These are phyloP conservation scores for Eupeodes luniger DNA, from an alignment of 2,888 invertebrate species.

Conservation along the genomic window DNA sequence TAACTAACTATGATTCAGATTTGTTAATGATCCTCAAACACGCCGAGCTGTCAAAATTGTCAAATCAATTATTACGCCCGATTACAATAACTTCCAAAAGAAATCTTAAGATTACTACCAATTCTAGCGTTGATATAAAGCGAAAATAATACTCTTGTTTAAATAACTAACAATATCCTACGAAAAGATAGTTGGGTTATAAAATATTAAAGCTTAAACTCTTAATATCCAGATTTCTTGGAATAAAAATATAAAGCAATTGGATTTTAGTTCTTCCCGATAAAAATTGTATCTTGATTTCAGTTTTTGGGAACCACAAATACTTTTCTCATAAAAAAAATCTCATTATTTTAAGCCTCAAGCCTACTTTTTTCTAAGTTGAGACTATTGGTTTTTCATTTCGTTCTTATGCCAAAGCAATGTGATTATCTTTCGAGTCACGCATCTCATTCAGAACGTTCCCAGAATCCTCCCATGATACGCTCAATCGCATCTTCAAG, in stretches of 20 bases:
- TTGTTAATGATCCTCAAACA: no score
- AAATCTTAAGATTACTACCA: no score
- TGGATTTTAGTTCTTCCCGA: neutral
- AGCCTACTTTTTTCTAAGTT: neutral
- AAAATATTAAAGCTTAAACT: no score
- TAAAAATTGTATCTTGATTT: neutral
- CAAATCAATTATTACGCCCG: no score
- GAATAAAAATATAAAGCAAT: neutral
- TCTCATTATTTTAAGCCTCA: neutral
- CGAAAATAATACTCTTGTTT: no score
- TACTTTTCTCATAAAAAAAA: neutral
- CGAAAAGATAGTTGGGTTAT: no score
- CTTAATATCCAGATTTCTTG: no score
- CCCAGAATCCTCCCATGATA: slow-evolving; percentile 37
- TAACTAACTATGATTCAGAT: no score
- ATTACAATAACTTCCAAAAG: no score
- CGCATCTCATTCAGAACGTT: slow-evolving; percentile 58
- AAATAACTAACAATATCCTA: no score
- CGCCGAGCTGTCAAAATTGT: no score
- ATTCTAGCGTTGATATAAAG: no score
- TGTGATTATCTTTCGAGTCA: slow-evolving; percentile 62
- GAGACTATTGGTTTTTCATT: slow-evolving; percentile 18
- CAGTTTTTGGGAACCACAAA: neutral
- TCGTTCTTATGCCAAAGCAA: neutral
- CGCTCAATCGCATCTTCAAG: slow-evolving; percentile 66